Conservation (phyloP, 2,797 vertebrate species). For the Orientallactaga sibirica region DNA sequence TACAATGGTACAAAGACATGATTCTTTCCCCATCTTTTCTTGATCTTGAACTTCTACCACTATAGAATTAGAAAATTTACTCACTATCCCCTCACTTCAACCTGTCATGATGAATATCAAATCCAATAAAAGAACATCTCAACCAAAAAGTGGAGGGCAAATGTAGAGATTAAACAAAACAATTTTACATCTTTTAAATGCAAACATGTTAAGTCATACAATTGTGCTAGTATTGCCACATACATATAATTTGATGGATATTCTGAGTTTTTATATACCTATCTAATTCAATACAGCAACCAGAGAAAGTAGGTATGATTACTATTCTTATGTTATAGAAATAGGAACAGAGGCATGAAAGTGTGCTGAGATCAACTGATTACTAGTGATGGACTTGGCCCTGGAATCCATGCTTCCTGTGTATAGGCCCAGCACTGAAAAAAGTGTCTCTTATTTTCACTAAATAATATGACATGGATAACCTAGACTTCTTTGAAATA, state of each 20-base stretch:
- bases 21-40: neutral
- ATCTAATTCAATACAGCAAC: neutral
- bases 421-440: neutral
- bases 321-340: neutral
- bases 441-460: neutral
- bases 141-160: neutral
- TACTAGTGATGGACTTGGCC: neutral
- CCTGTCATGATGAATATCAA: neutral
- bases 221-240: neutral
- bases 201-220: neutral
- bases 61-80: neutral
- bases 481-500: neutral
- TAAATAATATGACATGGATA: slow-evolving; percentile 17
- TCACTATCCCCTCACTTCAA: neutral
- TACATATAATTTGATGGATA: neutral
- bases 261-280: neutral
- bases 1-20: neutral
- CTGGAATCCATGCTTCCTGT: neutral
- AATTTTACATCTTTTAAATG: slow-evolving; percentile 7
- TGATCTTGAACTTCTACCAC: neutral
- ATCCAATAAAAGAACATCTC: neutral
- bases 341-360: neutral
- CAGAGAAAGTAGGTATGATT: neutral
- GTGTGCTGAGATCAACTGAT: neutral
- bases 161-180: slow-evolving; percentile 11